Conservation (phyloP, 2,797 vertebrate genomes). For the Glyptemys insculpta region DNA sequence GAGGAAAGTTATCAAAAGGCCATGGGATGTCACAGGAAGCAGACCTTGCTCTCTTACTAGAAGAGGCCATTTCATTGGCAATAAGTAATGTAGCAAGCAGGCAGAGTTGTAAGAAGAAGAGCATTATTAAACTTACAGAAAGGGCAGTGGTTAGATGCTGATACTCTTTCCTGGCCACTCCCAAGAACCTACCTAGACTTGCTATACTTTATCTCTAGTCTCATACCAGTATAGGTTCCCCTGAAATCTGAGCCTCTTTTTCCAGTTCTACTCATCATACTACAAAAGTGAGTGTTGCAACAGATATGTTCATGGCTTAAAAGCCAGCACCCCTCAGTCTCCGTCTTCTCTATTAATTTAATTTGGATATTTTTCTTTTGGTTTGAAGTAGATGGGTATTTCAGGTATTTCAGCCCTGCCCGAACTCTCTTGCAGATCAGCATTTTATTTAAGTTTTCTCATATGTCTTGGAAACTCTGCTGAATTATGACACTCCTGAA, state of each 20-base stretch:
- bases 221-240: neutral
- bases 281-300: neutral
- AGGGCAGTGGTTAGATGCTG: neutral
- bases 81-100: neutral
- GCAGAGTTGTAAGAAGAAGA: neutral
- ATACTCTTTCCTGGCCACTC: neutral
- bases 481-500: constrained; percentile 6
- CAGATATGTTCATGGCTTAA: neutral
- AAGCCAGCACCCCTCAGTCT: neutral
- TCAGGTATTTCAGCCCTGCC: neutral
- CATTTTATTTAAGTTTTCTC: constrained; percentile 6
- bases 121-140: neutral
- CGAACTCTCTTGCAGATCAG: neutral
- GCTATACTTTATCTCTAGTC: neutral
- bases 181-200: neutral
- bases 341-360: neutral
- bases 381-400: neutral
- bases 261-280: neutral
- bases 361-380: neutral
- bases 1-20: neutral
- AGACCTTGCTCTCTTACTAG: neutral
- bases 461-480: constrained; percentile 14
- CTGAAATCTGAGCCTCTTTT: neutral
- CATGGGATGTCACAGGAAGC: neutral
- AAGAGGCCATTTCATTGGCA: neutral